These are phyloP conservation scores for Ganaspis brasiliensis DNA, from an alignment of 2,888 invertebrate species.

Conservation along the genomic window DNA sequence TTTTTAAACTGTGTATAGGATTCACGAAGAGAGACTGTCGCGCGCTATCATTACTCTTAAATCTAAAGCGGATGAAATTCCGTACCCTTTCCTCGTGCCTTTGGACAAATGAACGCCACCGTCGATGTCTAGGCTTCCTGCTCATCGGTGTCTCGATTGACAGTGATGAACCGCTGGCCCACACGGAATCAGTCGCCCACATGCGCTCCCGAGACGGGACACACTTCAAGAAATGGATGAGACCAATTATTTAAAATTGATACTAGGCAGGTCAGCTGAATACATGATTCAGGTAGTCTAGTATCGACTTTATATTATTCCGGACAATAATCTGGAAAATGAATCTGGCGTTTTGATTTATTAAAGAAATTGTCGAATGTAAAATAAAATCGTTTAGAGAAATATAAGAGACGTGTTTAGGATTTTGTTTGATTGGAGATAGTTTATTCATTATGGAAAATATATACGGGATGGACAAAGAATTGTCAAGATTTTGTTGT, in stretches of 20 bases:
- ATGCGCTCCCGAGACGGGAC: conserved; percentile 28
- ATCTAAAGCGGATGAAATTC: conserved; percentile 73
- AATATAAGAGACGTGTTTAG: no score
- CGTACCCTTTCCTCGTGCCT: conserved; percentile 62
- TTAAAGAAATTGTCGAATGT: background rate
- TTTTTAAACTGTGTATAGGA: background rate
- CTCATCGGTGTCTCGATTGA: conserved; percentile 64
- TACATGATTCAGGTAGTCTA: conserved; percentile 9
- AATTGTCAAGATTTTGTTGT: no score
- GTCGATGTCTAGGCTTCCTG: conserved; percentile 67
- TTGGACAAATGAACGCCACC: conserved; percentile 69
- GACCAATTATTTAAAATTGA: conserved; percentile 41
- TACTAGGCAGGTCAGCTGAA: conserved; percentile 16
- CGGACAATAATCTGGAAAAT: background rate
- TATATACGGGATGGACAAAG: no score
- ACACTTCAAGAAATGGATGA: conserved; percentile 18
- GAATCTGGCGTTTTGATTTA: conserved; percentile 36
- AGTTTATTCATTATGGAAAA: background rate
- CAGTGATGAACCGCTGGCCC: conserved; percentile 67
- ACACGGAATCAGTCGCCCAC: conserved; percentile 61
- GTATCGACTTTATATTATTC: conserved; percentile 24
- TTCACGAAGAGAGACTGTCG: background rate
- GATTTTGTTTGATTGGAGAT: no score
- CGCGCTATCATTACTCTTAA: conserved; percentile 67
- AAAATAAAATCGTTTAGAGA: conserved; percentile 6